These are phyloP conservation scores for Agrochola circellaris DNA, from an alignment of 2,888 invertebrate species.

Conservation along the genomic window DNA sequence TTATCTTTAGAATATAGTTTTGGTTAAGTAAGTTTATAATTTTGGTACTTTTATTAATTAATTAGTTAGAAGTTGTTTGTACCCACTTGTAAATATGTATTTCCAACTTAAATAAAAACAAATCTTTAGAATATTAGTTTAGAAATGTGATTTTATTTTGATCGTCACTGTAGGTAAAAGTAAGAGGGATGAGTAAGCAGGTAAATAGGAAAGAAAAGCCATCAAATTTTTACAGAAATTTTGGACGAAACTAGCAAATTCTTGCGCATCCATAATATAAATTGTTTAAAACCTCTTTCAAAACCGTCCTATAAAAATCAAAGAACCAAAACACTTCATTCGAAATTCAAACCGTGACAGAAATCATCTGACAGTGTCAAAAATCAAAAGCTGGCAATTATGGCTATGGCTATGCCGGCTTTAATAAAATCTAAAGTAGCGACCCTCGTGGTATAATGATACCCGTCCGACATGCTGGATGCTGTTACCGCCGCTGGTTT, in stretches of 20 bases:
- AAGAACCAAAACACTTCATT: conserved; percentile 59
- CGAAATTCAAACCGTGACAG: conserved; percentile 67
- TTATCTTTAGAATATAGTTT: too few species aligned
- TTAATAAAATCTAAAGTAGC: conserved; percentile 54
- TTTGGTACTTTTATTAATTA: too few species aligned
- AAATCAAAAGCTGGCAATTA: conserved; percentile 48
- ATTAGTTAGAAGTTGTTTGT: too few species aligned
- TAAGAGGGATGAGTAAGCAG: too few species aligned
- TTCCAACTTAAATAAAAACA: too few species aligned
- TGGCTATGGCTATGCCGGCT: conserved; percentile 55
- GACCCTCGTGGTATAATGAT: conserved; percentile 68
- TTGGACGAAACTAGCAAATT: background rate
- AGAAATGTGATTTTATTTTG: too few species aligned
- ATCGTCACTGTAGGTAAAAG: too few species aligned
- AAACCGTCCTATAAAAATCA: background rate
- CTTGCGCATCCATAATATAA: background rate
- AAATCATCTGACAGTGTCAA: conserved; percentile 56
- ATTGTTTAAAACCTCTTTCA: conserved; percentile 7
- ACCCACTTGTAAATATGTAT: too few species aligned
- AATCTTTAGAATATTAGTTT: too few species aligned
- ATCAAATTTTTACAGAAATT: background rate
- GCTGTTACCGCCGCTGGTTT: conserved; percentile 73
- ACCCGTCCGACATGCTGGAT: conserved; percentile 72
- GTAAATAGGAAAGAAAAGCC: too few species aligned
- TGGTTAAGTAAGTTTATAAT: too few species aligned